Percentiles rank a stretch among this genome's conserved stretches.
phyloP scores from a whole-genome alignment of 2,797 vertebrate species.

The Trichosurus vulpecula region DNA sequence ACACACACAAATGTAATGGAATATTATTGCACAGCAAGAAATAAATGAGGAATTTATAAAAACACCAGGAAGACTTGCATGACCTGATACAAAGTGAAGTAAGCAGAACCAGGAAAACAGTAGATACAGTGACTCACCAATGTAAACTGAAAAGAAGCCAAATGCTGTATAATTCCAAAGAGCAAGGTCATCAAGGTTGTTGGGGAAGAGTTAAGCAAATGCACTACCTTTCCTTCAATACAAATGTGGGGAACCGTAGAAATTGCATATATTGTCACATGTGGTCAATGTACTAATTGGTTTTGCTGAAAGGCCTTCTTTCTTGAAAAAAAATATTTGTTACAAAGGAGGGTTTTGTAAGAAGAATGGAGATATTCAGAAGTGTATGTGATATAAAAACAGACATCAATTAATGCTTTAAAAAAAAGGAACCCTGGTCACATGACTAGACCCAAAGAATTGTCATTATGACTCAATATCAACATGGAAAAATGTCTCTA shows the following conservation, averaged over 20 bases:
- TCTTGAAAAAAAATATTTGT: neutral
- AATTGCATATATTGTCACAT: neutral
- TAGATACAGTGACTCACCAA: neutral
- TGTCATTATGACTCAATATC: neutral
- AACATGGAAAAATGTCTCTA: neutral
- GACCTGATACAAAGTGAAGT: neutral
- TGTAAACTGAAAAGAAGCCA: neutral
- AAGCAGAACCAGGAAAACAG: neutral
- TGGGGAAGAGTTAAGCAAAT: neutral
- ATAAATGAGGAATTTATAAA: neutral
- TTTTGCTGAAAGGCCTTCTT: neutral
- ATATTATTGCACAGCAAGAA: neutral
- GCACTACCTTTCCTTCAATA: neutral
- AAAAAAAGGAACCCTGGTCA: neutral
- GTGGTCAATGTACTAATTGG: neutral
- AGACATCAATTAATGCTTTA: neutral
- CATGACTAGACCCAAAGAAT: neutral
- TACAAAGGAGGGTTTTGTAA: neutral
- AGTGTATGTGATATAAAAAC: neutral
- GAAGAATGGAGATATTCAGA: neutral
- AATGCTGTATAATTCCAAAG: neutral
- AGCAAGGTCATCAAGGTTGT: neutral
- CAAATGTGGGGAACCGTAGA: neutral
- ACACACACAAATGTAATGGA: neutral
- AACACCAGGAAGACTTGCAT: neutral